A percentile compares a stretch with the other conserved stretches of the same genome.
Conservation (phyloP, 2,113 vertebrate genomes). For the Mixornis gularis region DNA sequence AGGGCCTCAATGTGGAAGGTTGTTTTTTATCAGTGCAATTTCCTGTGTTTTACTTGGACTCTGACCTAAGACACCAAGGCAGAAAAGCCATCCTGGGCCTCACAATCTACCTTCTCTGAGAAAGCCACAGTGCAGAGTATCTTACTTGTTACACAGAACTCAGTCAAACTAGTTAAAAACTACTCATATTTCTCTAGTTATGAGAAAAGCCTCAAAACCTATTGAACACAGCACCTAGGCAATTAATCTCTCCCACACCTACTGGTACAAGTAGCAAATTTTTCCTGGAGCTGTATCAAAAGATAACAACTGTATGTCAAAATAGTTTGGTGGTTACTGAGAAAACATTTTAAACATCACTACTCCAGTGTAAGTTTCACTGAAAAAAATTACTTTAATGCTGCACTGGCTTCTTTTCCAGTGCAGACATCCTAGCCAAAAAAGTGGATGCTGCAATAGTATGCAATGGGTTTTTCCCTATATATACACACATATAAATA, state of each 20-base stretch:
- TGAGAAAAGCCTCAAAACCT: neutral
- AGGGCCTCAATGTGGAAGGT: neutral
- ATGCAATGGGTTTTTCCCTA: neutral
- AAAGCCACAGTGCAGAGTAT: neutral
- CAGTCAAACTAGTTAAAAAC: neutral
- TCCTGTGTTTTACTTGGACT: neutral
- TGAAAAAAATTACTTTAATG: neutral
- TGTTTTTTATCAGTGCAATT: neutral
- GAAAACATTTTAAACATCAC: neutral
- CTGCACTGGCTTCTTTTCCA: neutral
- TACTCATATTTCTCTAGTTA: neutral
- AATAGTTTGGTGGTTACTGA: neutral
- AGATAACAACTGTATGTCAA: neutral
- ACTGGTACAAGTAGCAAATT: neutral
- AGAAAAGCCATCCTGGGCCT: neutral
- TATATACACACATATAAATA: neutral
- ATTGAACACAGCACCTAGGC: neutral
- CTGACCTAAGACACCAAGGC: neutral
- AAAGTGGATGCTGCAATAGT: neutral
- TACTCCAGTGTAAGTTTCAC: neutral
- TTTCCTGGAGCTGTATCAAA: neutral
- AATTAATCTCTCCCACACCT: neutral
- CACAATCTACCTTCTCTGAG: fast-evolving
- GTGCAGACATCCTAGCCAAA: neutral
- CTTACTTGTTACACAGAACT: neutral